A percentile compares a stretch with the other conserved stretches of the same genome.
These are phyloP conservation scores for Capitella teleta DNA, from an alignment of 1,140 invertebrate genomes.

Conservation along the genomic window DNA sequence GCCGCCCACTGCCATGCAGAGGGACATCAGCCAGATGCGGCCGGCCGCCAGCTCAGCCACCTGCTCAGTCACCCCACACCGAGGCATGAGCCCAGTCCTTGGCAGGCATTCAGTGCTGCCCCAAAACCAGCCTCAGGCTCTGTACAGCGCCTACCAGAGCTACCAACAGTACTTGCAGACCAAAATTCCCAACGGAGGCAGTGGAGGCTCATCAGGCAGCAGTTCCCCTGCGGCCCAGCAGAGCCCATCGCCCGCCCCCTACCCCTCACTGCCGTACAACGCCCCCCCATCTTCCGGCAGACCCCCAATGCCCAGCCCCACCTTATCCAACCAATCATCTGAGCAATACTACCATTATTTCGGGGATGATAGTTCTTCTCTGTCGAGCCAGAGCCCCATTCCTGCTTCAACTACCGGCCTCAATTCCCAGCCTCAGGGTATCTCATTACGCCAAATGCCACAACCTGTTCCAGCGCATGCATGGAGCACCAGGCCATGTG, in stretches of 20 bases:
- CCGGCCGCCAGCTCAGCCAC: not conserved
- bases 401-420: not conserved
- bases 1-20: conserved; percentile 40
- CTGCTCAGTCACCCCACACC: conserved; percentile 5
- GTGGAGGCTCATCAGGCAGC: too few relatives aligned
- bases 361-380: conserved; percentile 52
- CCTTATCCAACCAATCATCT: too few relatives aligned
- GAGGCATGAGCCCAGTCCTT: conserved; percentile 12
- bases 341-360: too few relatives aligned
- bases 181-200: too few relatives aligned
- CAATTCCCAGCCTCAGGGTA: not conserved
- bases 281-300: too few relatives aligned
- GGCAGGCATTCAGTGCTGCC: not conserved
- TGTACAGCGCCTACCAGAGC: too few relatives aligned
- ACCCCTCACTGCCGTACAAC: too few relatives aligned
- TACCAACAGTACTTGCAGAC: too few relatives aligned
- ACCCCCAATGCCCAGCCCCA: too few relatives aligned
- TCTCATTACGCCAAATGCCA: not conserved
- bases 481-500: conserved; percentile 56
- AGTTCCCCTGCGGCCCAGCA: too few relatives aligned
- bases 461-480: conserved; percentile 27
- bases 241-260: too few relatives aligned
- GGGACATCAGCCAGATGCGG: not conserved
- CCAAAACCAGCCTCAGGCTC: not conserved
- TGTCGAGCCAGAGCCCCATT: conserved; percentile 68